Base-by-base conservation (phyloP, 2,888 invertebrate genomes). In the Pachydiplax longipennis region DNA sequence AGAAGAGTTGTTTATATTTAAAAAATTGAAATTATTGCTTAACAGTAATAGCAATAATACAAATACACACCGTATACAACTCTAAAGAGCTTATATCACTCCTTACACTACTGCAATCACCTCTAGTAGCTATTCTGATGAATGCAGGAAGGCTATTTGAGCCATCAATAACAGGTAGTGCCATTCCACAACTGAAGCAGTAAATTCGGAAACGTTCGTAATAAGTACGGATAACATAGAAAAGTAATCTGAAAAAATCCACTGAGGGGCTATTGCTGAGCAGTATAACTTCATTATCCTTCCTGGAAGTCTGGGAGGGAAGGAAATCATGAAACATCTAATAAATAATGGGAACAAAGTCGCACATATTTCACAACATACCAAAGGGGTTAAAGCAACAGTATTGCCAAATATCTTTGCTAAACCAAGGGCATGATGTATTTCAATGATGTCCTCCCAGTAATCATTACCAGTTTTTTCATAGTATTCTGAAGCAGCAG, bases 41-140 rank as follows among this genome's bases (percentile, higher is more conserved):
- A 25, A 12, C 22, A 31, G 25, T 1, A 18, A 12, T 31, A 61
- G 15, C 18, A 40, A 40, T 8, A 37, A 40, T 87, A 2, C 10
- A 3, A 18, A 40, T 87, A 90, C 93, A 93, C 92, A 94, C 94
- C 90, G 93, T 91, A 91, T 94, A 94, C 73, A 94, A 92, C 92
- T 94, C 94, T 58, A 94, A 91, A 12, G 94, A 94, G 91, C 94
- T 94, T 58, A 94, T 93, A 92, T 94, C 94, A 31, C 94, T 93
- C 37, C 93, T 92, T 0, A 93, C 91, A 44, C 93, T 93, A 15
- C 93, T 93, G 83, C 94, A 93, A 44, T 93, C 92, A 12, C 94
- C 94, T 91, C 94, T 92, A 3, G 94, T 93, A 13, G 94, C 93
- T 53, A 94, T 93, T 31, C 94, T 92, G 31, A 93, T 93, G 91